Base-by-base conservation (phyloP, 2,113 vertebrate species). In the Rhipidura dahli region DNA sequence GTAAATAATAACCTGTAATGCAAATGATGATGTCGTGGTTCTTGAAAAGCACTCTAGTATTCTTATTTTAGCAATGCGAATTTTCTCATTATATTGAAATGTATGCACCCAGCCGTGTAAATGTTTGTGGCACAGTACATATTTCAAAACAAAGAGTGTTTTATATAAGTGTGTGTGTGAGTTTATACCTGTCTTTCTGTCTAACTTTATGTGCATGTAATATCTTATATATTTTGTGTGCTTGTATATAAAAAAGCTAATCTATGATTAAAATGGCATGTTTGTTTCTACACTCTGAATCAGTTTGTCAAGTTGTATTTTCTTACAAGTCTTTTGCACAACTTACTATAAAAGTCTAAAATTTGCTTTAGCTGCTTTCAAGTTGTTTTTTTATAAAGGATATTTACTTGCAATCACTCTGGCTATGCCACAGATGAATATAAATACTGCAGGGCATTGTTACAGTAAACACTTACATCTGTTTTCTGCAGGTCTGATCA, bases 1-100 rank as follows among this genome's bases (percentile, higher is more conserved):
- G 66, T 95, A 87, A 91, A 85, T 82, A 96, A 87, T 89, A 93
- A 96, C 85, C 88, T 93, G 82, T 87, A 94, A 78, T 91, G 95
- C 95, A 94, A 87, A 84, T 50, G 31, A 18, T 85, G 73, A 53
- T 94, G 92, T 87, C 44, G 8, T 85, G 70, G 31, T 88, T 94
- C 78, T 95, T 95, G 90, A 97, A 90, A 93, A 94, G 61, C 53
- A 45, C 59, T 95, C 85, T 49, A 89, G 51, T 78, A 72, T 76
- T 95, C 87, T 94, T 87, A 76, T 53, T 96, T 94, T 95, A 94
- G 90, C 70, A 85, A 88, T 85, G 88, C 85, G 94, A 1, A 90
- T 94, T 61, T 70, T 82, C 84, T 96, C 78, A 64, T 89, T 96
- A 39, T 89, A 75, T 79, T 85, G 61, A 97, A 87, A 96, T 64